These are phyloP conservation scores for Sinocyclocheilus anshuiensis DNA, from an alignment of 2,113 vertebrate genomes.

Conservation along the genomic window DNA sequence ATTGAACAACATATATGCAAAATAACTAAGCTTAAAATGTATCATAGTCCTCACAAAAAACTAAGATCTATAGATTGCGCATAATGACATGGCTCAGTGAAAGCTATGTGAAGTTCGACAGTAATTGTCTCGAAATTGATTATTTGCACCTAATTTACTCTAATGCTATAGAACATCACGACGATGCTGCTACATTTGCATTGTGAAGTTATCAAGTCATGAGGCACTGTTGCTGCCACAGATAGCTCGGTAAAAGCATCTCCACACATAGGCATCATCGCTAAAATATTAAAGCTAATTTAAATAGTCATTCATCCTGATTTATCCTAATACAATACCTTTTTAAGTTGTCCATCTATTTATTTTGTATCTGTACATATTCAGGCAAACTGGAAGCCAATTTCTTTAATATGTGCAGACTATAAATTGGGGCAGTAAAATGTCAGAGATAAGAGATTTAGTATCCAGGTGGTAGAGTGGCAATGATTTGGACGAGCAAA, in stretches of 20 bases:
- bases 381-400: not conserved
- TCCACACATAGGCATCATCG: not conserved
- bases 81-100: not conserved
- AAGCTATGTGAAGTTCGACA: not conserved
- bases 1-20: not conserved
- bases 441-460: conserved; percentile 33
- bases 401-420: conserved; percentile 22
- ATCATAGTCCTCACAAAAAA: not conserved
- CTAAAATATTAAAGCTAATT: not conserved
- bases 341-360: not conserved
- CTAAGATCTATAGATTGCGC: not conserved
- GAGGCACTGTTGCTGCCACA: not conserved
- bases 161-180: not conserved
- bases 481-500: conserved; percentile 48
- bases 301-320: not conserved
- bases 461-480: conserved; percentile 32
- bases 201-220: not conserved
- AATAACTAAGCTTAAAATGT: no score
- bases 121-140: not conserved
- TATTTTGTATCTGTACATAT: not conserved
- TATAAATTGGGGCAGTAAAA: conserved; percentile 47
- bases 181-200: not conserved
- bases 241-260: not conserved
- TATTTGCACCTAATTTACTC: not conserved
- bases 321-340: not conserved